phyloP scores from a whole-genome alignment of 64 coral and sea anemone species.

The Montipora efflorescens region DNA sequence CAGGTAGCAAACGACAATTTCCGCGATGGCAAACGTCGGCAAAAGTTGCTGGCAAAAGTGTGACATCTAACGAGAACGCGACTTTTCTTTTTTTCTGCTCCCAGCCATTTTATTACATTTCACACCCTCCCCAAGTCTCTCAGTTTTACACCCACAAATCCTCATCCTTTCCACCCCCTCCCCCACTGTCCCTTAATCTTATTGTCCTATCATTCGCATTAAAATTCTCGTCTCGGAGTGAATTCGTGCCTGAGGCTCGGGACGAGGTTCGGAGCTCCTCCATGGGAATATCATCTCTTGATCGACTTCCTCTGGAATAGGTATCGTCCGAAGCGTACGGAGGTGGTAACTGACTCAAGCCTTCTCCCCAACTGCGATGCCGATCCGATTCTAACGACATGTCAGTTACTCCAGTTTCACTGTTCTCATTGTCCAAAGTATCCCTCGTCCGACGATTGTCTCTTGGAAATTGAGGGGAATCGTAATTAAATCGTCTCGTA shows the following conservation, averaged over 20 bases:
- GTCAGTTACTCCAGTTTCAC: conserved; percentile 20
- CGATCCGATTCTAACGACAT: conserved; percentile 22
- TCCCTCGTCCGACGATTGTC: conserved; percentile 24
- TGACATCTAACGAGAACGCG: not conserved
- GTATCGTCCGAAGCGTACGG: conserved; percentile 56
- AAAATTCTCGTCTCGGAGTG: conserved; percentile 25
- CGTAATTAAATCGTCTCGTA: conserved; percentile 7
- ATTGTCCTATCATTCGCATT: conserved; percentile 24
- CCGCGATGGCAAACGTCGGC: not conserved
- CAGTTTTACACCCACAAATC: conserved; percentile 34
- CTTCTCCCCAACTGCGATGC: conserved; percentile 75
- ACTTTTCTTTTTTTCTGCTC: not conserved
- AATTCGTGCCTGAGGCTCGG: conserved; percentile 10
- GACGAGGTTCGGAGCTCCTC: conserved; percentile 9
- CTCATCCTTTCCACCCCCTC: conserved; percentile 35
- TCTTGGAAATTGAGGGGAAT: not conserved
- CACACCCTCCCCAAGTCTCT: not conserved
- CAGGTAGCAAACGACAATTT: too few species aligned
- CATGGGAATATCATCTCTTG: conserved; percentile 38
- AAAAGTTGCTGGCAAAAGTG: not conserved
- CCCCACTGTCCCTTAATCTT: conserved; percentile 42
- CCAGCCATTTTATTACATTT: not conserved
- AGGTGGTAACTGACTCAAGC: conserved; percentile 73
- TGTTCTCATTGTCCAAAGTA: conserved; percentile 31
- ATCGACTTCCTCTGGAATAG: conserved; percentile 28